phyloP scores from a whole-genome alignment of 2,888 invertebrate species.

The Drosophila testacea region DNA sequence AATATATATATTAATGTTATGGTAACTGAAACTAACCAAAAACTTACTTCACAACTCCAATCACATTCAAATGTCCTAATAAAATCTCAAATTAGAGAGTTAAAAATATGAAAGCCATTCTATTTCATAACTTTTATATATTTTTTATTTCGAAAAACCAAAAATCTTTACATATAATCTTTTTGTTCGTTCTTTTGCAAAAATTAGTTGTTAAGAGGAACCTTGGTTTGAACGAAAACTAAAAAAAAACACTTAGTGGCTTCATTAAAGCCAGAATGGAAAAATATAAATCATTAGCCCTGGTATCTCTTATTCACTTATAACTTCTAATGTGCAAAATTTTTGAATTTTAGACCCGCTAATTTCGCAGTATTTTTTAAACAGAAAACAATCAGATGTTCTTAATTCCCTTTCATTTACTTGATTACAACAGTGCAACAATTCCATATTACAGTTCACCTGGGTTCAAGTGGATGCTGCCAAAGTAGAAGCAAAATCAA shows the following conservation, averaged over 20 bases:
- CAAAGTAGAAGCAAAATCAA: constrained; percentile 37
- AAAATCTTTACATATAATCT: too few relatives aligned
- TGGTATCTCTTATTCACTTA: too few relatives aligned
- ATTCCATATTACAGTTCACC: constrained; percentile 33
- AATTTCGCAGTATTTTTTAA: background rate
- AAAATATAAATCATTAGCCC: too few relatives aligned
- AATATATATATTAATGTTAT: constrained; percentile 25
- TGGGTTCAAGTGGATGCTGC: constrained; percentile 23
- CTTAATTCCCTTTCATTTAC: constrained; percentile 4
- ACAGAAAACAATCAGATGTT: background rate
- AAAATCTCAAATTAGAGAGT: background rate
- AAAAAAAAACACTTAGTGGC: too few relatives aligned
- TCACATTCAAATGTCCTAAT: constrained; percentile 37
- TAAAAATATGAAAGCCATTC: background rate
- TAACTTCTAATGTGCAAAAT: too few relatives aligned
- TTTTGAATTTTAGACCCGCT: too few relatives aligned
- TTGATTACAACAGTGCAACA: constrained; percentile 4
- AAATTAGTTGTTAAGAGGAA: too few relatives aligned
- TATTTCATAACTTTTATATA: too few relatives aligned
- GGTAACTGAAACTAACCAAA: constrained; percentile 4
- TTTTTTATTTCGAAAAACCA: too few relatives aligned
- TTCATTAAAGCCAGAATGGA: too few relatives aligned
- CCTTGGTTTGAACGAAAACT: too few relatives aligned
- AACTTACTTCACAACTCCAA: constrained; percentile 2
- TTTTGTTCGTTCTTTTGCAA: too few relatives aligned